These are phyloP conservation scores for Scomberomorus guttatus DNA, from an alignment of 2,797 vertebrate genomes.

Conservation along the genomic window DNA sequence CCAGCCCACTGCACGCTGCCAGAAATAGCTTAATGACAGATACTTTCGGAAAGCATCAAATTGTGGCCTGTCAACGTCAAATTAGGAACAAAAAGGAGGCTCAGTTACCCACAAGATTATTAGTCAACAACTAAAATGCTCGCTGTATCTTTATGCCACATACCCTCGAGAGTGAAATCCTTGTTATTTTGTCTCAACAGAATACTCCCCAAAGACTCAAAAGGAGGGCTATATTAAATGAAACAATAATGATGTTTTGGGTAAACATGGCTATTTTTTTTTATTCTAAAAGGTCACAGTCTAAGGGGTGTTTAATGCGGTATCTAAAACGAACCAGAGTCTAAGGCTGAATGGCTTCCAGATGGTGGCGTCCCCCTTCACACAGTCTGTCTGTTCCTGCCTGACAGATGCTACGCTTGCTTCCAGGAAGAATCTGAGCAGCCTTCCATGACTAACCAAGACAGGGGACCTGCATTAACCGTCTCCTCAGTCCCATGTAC, in stretches of 20 bases:
- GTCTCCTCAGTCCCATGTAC: constrained; percentile 60
- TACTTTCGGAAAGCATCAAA: constrained; percentile 74
- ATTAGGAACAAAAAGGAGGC: constrained; percentile 64
- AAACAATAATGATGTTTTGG: constrained; percentile 70
- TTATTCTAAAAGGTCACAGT: constrained; percentile 74
- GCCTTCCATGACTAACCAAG: constrained; percentile 80
- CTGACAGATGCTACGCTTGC: constrained; percentile 74
- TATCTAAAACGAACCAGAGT: constrained; percentile 65
- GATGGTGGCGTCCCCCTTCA: constrained; percentile 78
- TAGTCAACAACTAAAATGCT: constrained; percentile 66
- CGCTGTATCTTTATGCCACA: constrained; percentile 26
- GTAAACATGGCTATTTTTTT: constrained; percentile 68
- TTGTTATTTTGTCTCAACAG: constrained; percentile 53
- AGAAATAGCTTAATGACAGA: constrained; percentile 81
- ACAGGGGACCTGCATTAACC: constrained; percentile 74
- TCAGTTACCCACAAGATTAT: constrained; percentile 63
- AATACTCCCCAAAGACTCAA: constrained; percentile 31
- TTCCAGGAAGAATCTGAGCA: constrained; percentile 76
- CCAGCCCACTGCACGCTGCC: constrained; percentile 66
- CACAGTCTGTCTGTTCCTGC: constrained; percentile 69
- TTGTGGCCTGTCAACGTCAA: constrained; percentile 68
- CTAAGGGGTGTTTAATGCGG: constrained; percentile 65
- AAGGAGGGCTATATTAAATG: constrained; percentile 60
- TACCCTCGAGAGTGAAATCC: constrained; percentile 32
- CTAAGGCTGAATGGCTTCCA: constrained; percentile 80